A percentile compares a stretch with the other conserved stretches of the same genome.
These are phyloP conservation scores for Sebastes hopkinsi DNA, from an alignment of 2,797 vertebrate genomes.

Conservation along the genomic window DNA sequence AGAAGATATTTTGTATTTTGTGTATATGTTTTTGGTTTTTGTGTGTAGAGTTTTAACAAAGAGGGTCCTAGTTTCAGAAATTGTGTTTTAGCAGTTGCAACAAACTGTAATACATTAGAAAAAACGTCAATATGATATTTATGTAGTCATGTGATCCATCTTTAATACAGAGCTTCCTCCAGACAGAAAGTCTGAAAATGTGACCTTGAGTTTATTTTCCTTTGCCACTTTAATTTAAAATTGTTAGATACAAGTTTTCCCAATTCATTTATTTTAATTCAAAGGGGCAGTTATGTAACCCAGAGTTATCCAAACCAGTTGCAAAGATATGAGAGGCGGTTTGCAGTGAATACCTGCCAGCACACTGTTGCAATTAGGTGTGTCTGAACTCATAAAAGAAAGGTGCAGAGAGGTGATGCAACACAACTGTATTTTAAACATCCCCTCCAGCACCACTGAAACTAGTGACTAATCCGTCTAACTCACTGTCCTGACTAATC, in stretches of 20 bases:
- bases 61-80: not conserved
- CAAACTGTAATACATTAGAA: not conserved
- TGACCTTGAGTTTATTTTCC: not conserved
- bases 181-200: not conserved
- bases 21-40: not conserved
- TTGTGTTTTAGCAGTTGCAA: not conserved
- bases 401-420: conserved; percentile 27
- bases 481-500: not conserved
- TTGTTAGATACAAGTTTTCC: not conserved
- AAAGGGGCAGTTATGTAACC: not conserved
- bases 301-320: not conserved
- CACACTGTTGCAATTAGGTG: conserved; percentile 2
- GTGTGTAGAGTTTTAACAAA: too few species aligned
- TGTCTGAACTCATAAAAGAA: not conserved
- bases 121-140: not conserved
- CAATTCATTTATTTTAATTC: not conserved
- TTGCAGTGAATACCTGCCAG: not conserved
- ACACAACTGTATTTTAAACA: not conserved
- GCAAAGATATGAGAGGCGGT: not conserved
- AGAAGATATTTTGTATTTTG: not conserved
- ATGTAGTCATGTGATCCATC: not conserved
- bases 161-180: not conserved
- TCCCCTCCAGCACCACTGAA: not conserved
- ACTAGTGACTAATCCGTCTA: not conserved
- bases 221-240: not conserved